A percentile compares a stretch with the other conserved stretches of the same genome.
phyloP scores from a whole-genome alignment of 2,888 invertebrate species.

The Ophonus ardosiacus region DNA sequence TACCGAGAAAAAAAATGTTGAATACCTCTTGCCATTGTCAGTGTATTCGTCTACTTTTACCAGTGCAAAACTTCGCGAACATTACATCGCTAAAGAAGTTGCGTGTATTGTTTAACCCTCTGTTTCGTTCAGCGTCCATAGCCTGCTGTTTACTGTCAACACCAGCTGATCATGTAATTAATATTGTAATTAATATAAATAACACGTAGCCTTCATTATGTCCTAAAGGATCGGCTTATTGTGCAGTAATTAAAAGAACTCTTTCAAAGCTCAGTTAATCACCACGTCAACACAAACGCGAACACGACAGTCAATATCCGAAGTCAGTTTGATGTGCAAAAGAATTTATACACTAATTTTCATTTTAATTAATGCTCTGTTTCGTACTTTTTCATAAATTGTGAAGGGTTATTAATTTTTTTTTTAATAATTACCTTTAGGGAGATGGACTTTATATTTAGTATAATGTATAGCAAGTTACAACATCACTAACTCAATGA shows the following conservation, averaged over 20 bases:
- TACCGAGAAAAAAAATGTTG: too few species aligned
- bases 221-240: slow-evolving; percentile 33
- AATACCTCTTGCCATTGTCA: too few species aligned
- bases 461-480: too few species aligned
- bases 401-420: too few species aligned
- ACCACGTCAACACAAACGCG: neutral
- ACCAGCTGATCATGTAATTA: slow-evolving; percentile 29
- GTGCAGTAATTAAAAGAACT: slow-evolving; percentile 11
- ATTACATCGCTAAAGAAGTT: neutral
- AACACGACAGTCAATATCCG: slow-evolving; percentile 5
- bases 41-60: too few species aligned
- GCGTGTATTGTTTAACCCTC: neutral
- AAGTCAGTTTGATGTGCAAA: neutral
- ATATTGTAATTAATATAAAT: slow-evolving; percentile 52
- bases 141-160: slow-evolving; percentile 27
- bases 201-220: slow-evolving; percentile 39
- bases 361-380: neutral
- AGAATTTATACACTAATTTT: neutral
- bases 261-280: slow-evolving; percentile 1
- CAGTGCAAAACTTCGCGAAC: neutral
- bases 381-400: too few species aligned
- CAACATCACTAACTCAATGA: too few species aligned
- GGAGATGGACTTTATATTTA: too few species aligned
- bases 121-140: too few species aligned
- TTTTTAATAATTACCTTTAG: too few species aligned